Conservation (phyloP, 2,888 invertebrate species). For the Chydorus sphaericus region DNA sequence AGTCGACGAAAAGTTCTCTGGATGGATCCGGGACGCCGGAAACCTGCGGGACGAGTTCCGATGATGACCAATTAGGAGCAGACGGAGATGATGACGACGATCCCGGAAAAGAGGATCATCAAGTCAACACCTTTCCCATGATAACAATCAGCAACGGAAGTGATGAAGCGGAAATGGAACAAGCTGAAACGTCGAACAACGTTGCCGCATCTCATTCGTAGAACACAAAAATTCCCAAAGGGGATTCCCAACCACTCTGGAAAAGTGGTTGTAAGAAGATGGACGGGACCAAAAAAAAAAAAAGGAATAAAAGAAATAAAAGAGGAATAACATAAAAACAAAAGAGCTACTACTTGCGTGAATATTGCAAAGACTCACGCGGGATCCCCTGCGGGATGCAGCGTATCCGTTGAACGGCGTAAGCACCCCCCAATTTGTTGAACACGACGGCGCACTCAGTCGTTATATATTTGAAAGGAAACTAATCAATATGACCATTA, state of each 20-base stretch:
- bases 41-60: neutral
- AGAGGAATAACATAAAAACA: neutral
- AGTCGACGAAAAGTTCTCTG: neutral
- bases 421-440: too few relatives aligned
- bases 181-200: neutral
- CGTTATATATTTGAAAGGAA: too few relatives aligned
- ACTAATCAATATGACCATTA: too few relatives aligned
- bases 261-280: too few relatives aligned
- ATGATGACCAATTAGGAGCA: neutral
- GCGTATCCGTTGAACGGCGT: too few relatives aligned
- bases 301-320: neutral
- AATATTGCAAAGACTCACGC: too few relatives aligned
- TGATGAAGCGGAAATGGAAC: neutral
- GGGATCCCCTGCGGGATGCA: too few relatives aligned
- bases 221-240: neutral
- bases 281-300: neutral
- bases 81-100: neutral
- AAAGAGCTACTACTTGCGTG: neutral
- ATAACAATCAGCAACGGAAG: neutral
- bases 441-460: too few relatives aligned
- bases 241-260: neutral
- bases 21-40: neutral
- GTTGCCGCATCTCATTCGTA: too few relatives aligned
- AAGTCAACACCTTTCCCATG: conserved; percentile 2
- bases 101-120: neutral